Evolutionary conservation across 37 sponge, comb jelly and placozoan genomes (phyloP), one percentile per base, ranked within the genome.

Genomic region (Petrosia ficiformis): DNA sequence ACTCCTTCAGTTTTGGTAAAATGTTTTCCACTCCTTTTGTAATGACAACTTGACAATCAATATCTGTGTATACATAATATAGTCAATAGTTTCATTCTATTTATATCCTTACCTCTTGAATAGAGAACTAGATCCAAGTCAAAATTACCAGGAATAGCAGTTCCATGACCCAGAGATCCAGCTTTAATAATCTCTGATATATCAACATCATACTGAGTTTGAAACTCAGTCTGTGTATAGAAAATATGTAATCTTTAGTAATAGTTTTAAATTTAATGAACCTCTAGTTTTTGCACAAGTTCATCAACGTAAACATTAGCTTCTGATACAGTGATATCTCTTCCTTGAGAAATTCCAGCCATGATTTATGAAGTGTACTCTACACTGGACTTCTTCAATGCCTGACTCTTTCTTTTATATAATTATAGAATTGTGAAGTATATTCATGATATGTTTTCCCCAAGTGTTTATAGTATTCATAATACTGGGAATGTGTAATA

Each of bases 81-180:
- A 19, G 14, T 48, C 8, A 48, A 48, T 14, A 8, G 14, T 8
- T 14, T 48, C 14, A 14, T 48, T 19, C 14, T 8, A 14, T 48
- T 14, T 19, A 48, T 48, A 48, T 48, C 54, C 14, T 36, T 68
- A 82, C 83, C 76, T 69, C 33, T 1, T 68, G 83, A 82, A 48
- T 75, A 82, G 30, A 82, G 25, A 37, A 75, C 74, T 0, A 82
- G 31, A 69, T 75, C 76, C n/a, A 44, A 34, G 10, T 82, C 76
- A 75, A 75, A 75, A 5, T 64, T 67, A 11, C 80, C 80, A 32
- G 80, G 80, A 11, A 79, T 57, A 32, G 63, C 71, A n/a, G 80
- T 79, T 36, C 80, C 80, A 16, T 67, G 66, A 16, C 77, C 84
- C 21, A 84, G 68, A 43, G 77, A 70, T 6, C 84, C 77, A 37